These are phyloP conservation scores for Drosophila koepferae DNA, from an alignment of 2,888 invertebrate species.

Conservation along the genomic window DNA sequence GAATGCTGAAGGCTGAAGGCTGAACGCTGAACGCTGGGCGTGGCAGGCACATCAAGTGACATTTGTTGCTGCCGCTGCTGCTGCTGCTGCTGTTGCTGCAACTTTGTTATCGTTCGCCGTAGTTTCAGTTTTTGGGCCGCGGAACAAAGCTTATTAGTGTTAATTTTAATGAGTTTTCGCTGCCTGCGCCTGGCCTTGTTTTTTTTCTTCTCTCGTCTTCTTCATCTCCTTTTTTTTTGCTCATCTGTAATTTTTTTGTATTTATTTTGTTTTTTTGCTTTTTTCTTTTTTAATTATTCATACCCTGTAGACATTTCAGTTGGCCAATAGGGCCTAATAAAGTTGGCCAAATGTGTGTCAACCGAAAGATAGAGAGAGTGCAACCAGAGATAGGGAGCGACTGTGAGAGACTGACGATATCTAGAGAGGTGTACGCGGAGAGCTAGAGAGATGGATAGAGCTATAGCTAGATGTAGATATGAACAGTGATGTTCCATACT, in stretches of 20 bases:
- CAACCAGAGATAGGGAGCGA: neutral
- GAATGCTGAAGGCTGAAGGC: neutral
- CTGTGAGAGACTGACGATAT: neutral
- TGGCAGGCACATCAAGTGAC: conserved; percentile 59
- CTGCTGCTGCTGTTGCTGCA: conserved; percentile 36
- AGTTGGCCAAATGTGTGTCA: neutral
- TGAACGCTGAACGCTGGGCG: neutral
- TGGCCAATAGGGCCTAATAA: conserved; percentile 4
- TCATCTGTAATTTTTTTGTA: conserved; percentile 9
- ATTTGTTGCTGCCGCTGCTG: conserved; percentile 48
- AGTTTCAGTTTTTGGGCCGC: conserved; percentile 59
- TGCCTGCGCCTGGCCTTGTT: conserved; percentile 62
- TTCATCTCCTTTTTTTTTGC: neutral
- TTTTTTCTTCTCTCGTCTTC: conserved; percentile 4
- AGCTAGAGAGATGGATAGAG: neutral
- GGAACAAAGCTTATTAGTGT: conserved; percentile 69
- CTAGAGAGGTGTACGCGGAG: no score
- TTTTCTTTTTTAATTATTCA: conserved; percentile 5
- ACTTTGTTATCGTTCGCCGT: conserved; percentile 60
- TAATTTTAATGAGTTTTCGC: conserved; percentile 71
- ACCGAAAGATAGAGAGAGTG: neutral
- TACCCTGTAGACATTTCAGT: conserved; percentile 1
- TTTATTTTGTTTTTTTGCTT: conserved; percentile 2
- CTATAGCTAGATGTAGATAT: neutral
- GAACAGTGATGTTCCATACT: neutral